Evolutionary conservation across 2,113 vertebrate species (phyloP).

Genomic region (Lampris megalopsis): DNA sequence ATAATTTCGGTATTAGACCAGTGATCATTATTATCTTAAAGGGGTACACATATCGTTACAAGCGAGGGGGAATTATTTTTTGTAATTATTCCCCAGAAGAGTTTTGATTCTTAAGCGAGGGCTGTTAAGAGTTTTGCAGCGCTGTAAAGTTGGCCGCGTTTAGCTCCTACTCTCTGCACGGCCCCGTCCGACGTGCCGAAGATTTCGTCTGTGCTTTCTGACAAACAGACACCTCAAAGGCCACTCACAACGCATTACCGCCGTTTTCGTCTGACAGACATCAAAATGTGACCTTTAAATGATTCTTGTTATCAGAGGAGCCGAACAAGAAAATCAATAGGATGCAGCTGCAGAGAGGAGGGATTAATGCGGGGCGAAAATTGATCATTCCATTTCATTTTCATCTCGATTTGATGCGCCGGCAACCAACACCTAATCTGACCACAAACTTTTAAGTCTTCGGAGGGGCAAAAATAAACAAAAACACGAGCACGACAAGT

Average conservation of each 20-base stretch:
- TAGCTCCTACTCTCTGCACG: conserved; percentile 46
- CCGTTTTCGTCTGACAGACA: conserved; percentile 79
- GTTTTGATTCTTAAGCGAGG: conserved; percentile 30
- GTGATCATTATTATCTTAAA: conserved; percentile 73
- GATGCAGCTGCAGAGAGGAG: conserved; percentile 70
- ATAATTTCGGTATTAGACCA: conserved; percentile 65
- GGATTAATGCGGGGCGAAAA: conserved; percentile 79
- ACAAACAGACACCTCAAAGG: conserved; percentile 73
- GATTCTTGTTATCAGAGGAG: conserved; percentile 81
- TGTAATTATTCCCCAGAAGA: conserved; percentile 43
- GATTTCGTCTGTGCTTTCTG: conserved; percentile 68
- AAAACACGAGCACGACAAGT: conserved; percentile 58
- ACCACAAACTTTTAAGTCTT: conserved; percentile 75
- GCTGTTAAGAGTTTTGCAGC: conserved; percentile 33
- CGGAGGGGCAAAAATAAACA: conserved; percentile 53
- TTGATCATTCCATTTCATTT: conserved; percentile 85
- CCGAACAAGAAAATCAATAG: conserved; percentile 79
- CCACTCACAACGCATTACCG: conserved; percentile 76
- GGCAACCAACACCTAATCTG: conserved; percentile 71
- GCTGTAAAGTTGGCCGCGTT: conserved; percentile 40
- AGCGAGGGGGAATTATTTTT: conserved; percentile 41
- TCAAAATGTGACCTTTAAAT: conserved; percentile 83
- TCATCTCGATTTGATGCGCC: conserved; percentile 79
- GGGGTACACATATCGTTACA: conserved; percentile 53
- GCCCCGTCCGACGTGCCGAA: conserved; percentile 63